These are phyloP conservation scores for Lophius americanus DNA, from an alignment of 2,797 vertebrate species.

Conservation along the genomic window DNA sequence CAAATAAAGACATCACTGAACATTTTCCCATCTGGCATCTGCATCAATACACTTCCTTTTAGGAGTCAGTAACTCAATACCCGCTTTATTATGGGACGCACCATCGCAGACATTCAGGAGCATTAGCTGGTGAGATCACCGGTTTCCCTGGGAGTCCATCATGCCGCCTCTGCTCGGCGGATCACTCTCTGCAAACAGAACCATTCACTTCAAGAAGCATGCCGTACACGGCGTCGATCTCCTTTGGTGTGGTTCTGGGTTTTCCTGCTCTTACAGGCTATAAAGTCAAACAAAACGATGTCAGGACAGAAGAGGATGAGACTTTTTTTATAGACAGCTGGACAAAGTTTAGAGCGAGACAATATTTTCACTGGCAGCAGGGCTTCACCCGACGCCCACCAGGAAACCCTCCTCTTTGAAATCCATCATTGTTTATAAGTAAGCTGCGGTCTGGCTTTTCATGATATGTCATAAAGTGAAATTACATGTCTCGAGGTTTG, in stretches of 20 bases:
- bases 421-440: background rate
- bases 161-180: conserved; percentile 6
- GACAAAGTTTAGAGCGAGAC: background rate
- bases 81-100: conserved; percentile 39
- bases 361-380: background rate
- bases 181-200: conserved; percentile 17
- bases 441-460: background rate
- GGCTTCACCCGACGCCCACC: background rate
- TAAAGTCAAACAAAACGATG: conserved; percentile 18
- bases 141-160: conserved; percentile 12
- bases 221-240: background rate
- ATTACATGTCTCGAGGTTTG: too few relatives aligned
- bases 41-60: conserved; percentile 27
- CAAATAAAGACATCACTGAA: conserved; percentile 1
- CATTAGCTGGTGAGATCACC: conserved; percentile 9
- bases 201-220: background rate
- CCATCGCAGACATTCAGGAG: conserved; percentile 7
- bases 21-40: conserved; percentile 41
- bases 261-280: background rate
- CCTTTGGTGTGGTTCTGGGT: conserved; percentile 6
- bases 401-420: background rate
- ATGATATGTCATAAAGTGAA: background rate
- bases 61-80: conserved; percentile 37
- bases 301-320: conserved; percentile 8
- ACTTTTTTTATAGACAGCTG: conserved; percentile 8